These are phyloP conservation scores for Onychorhynchus coronatus DNA, from an alignment of 2,113 vertebrate genomes.

Conservation along the genomic window DNA sequence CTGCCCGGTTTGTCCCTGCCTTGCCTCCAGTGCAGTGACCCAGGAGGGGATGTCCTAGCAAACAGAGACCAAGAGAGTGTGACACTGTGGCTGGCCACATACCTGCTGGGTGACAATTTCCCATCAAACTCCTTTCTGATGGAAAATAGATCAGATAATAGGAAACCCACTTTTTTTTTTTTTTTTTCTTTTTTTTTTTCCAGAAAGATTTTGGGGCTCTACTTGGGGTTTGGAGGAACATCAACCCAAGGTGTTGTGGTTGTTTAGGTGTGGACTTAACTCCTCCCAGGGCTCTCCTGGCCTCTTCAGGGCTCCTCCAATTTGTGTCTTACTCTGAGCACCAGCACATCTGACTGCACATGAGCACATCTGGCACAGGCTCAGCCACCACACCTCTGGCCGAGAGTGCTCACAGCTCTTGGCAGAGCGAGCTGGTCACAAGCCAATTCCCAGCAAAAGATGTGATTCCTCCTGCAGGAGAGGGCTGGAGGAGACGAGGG, in stretches of 20 bases:
- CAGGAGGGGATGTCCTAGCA: background rate
- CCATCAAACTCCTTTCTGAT: background rate
- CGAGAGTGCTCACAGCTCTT: accelerated
- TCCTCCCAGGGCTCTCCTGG: background rate
- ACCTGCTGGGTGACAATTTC: accelerated
- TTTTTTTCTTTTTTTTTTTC: background rate
- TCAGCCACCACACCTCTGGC: background rate
- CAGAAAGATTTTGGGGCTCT: background rate
- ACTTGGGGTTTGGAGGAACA: background rate
- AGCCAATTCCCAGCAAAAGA: background rate
- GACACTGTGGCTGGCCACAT: accelerated
- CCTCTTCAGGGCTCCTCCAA: accelerated
- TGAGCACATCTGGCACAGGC: background rate
- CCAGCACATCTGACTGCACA: background rate
- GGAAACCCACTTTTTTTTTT: accelerated
- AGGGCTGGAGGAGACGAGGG: background rate
- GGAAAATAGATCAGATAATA: background rate
- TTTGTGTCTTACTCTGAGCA: background rate
- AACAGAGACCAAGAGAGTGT: accelerated
- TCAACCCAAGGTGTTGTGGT: background rate
- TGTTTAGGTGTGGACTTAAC: background rate
- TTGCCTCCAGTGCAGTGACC: background rate
- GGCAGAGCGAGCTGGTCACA: background rate
- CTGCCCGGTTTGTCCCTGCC: background rate
- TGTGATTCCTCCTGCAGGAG: background rate